These are phyloP conservation scores for Cerastis leucographa DNA, from an alignment of 2,888 invertebrate genomes.

Conservation along the genomic window DNA sequence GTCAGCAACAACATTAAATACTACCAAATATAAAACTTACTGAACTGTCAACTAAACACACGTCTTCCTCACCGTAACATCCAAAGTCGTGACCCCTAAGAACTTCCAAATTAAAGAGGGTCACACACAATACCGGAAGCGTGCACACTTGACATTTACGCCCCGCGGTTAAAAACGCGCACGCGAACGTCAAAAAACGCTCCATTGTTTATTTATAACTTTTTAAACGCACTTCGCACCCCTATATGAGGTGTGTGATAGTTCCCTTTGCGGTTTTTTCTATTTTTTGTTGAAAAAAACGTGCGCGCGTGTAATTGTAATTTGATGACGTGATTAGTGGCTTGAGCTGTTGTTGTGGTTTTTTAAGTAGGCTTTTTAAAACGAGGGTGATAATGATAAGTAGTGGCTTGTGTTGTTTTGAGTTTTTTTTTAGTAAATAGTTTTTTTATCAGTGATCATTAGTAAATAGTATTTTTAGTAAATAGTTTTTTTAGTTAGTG, in stretches of 20 bases:
- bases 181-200: constrained; percentile 86
- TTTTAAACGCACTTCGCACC: constrained; percentile 79
- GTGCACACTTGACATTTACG: constrained; percentile 80
- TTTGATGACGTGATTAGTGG: constrained; percentile 68
- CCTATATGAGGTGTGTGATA: constrained; percentile 49
- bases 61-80: constrained; percentile 27
- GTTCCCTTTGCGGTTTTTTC: constrained; percentile 60
- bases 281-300: constrained; percentile 64
- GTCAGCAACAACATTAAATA: not conserved
- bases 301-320: constrained; percentile 67
- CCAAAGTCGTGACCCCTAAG: constrained; percentile 60
- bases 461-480: not conserved
- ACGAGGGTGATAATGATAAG: constrained; percentile 1
- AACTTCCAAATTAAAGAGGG: constrained; percentile 75
- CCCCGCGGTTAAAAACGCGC: constrained; percentile 78
- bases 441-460: constrained; percentile 8
- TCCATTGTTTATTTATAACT: constrained; percentile 83
- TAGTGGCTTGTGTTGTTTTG: constrained; percentile 12
- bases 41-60: constrained; percentile 21
- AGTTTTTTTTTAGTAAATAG: not conserved
- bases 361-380: constrained; percentile 22
- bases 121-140: constrained; percentile 82
- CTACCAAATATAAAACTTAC: not conserved
- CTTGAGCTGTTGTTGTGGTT: constrained; percentile 42
- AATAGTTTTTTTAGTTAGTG: constrained; percentile 3